Percentiles rank a stretch among this genome's conserved stretches.
These are phyloP conservation scores for Bombyx huttoni DNA, from an alignment of 2,888 invertebrate genomes.

Conservation along the genomic window DNA sequence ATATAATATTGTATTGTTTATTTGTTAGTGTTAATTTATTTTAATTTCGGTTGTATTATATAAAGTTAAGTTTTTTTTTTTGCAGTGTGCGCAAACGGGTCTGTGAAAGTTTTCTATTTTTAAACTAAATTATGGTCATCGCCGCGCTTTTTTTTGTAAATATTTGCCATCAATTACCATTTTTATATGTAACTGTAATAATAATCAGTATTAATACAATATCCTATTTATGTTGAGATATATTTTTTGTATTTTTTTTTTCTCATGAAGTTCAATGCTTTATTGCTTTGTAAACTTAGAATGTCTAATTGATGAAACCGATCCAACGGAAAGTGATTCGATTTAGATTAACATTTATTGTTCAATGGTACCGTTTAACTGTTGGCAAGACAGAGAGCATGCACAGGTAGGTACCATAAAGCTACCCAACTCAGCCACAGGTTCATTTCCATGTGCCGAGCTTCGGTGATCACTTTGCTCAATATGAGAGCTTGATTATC, in stretches of 20 bases:
- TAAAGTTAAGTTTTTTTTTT: conserved; percentile 21
- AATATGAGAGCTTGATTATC: too few species aligned
- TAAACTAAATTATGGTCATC: conserved; percentile 51
- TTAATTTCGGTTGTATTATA: conserved; percentile 45
- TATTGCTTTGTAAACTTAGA: conserved; percentile 20
- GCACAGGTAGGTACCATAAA: too few species aligned
- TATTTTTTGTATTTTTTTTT: background rate
- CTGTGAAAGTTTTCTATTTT: conserved; percentile 32
- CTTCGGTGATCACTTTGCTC: too few species aligned
- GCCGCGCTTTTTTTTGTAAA: conserved; percentile 47
- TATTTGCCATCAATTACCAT: conserved; percentile 60
- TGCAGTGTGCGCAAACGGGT: conserved; percentile 60
- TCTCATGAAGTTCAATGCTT: background rate
- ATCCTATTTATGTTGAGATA: conserved; percentile 42
- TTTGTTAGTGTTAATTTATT: conserved; percentile 39
- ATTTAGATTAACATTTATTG: too few species aligned
- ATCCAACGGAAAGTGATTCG: too few species aligned
- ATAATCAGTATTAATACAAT: conserved; percentile 66
- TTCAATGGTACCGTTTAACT: too few species aligned
- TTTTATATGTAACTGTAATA: conserved; percentile 37
- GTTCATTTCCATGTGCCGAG: too few species aligned
- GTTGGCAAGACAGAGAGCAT: too few species aligned
- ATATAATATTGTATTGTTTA: conserved; percentile 11
- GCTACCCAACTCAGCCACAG: too few species aligned
- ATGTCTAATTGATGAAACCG: too few species aligned